These are phyloP conservation scores for Scelioninae gen. 2 DNA, from an alignment of 2,888 invertebrate species.

Conservation along the genomic window DNA sequence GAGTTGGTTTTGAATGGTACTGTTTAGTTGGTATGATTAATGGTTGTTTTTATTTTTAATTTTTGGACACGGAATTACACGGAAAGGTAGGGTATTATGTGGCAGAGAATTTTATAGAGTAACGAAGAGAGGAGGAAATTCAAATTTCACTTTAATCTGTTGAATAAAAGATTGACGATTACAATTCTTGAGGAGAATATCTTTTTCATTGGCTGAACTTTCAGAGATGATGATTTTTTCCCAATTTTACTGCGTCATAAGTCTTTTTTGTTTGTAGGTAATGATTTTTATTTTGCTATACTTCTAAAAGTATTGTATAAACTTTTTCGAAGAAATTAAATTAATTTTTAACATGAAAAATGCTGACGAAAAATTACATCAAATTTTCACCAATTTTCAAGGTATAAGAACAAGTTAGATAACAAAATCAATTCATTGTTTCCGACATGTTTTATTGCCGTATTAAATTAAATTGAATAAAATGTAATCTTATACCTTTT, in stretches of 20 bases:
- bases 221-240: slow-evolving; percentile 11
- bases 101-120: slow-evolving; percentile 42
- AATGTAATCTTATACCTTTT: no score
- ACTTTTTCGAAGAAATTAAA: no score
- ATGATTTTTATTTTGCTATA: no score
- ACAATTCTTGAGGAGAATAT: slow-evolving; percentile 30
- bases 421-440: no score
- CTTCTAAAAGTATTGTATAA: no score
- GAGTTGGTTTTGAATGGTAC: slow-evolving; percentile 27
- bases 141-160: slow-evolving; percentile 54
- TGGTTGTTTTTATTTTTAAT: background rate
- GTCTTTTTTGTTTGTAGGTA: no score
- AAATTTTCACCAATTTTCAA: no score
- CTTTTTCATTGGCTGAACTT: slow-evolving; percentile 21
- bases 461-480: no score
- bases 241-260: background rate
- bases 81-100: slow-evolving; percentile 27
- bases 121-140: slow-evolving; percentile 35
- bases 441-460: no score
- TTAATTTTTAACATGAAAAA: no score
- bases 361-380: no score
- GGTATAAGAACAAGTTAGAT: no score
- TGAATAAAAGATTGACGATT: slow-evolving; percentile 53
- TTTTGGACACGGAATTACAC: slow-evolving; percentile 5
- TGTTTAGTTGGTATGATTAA: slow-evolving; percentile 9